phyloP scores from a whole-genome alignment of 2,888 invertebrate genomes.

The Rambutsinella grinnellia region DNA sequence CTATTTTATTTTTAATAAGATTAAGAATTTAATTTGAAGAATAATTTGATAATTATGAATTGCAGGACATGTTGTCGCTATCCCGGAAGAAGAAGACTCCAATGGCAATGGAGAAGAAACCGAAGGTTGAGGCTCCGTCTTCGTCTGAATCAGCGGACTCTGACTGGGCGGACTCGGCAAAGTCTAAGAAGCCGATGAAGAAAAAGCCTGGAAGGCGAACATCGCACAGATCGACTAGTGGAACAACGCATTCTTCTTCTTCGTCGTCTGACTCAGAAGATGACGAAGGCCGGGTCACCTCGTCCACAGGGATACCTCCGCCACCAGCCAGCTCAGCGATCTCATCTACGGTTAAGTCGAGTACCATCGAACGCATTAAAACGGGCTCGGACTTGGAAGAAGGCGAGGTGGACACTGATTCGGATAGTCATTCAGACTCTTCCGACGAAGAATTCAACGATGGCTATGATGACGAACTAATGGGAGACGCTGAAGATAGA shows the following conservation, averaged over 20 bases:
- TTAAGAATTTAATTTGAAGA: not conserved
- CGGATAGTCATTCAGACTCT: conserved; percentile 69
- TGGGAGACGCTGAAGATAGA: conserved; percentile 97
- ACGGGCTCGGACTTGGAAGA: conserved; percentile 83
- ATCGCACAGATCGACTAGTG: conserved; percentile 69
- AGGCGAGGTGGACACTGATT: conserved; percentile 73
- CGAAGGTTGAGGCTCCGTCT: conserved; percentile 68
- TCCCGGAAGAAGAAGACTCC: conserved; percentile 81
- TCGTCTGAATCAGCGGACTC: conserved; percentile 75
- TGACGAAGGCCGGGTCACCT: conserved; percentile 66
- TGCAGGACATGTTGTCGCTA: conserved; percentile 83
- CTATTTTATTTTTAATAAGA: not conserved
- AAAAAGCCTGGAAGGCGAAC: conserved; percentile 67
- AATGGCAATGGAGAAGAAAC: conserved; percentile 52
- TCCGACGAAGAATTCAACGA: conserved; percentile 91
- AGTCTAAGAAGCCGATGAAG: conserved; percentile 68
- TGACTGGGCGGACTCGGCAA: conserved; percentile 71
- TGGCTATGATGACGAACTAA: conserved; percentile 96
- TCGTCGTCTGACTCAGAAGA: conserved; percentile 71
- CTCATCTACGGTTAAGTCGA: conserved; percentile 40
- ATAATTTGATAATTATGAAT: not conserved
- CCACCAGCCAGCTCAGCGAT: conserved; percentile 30
- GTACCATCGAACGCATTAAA: conserved; percentile 61
- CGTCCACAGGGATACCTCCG: conserved; percentile 24
- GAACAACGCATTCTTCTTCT: conserved; percentile 68